Percentiles rank a stretch among this genome's conserved stretches.
Evolutionary conservation across 2,113 vertebrate genomes (phyloP).

Genomic region (Macrotis lagotis): DNA sequence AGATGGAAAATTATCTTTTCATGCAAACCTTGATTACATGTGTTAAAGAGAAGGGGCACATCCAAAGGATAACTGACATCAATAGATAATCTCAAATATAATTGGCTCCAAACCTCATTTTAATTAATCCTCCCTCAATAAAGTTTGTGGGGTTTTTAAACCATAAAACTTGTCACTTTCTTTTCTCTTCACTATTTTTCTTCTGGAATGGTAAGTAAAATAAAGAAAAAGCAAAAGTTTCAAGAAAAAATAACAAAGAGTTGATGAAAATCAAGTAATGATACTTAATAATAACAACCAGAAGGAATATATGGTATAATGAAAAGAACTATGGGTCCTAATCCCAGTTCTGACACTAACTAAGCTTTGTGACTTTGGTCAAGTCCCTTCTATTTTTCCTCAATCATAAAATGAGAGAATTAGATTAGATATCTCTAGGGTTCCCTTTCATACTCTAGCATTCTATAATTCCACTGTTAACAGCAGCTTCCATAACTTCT

Average conservation of each 20-base stretch:
- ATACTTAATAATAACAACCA: neutral
- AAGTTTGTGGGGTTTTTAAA: conserved; percentile 54
- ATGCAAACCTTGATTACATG: conserved; percentile 38
- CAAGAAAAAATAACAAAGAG: conserved; percentile 3
- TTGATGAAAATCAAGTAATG: too few species aligned
- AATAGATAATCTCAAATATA: conserved; percentile 41
- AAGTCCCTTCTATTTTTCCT: neutral
- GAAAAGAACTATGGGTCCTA: neutral
- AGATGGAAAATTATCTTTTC: conserved; percentile 29
- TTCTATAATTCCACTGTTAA: neutral
- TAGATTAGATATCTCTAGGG: neutral
- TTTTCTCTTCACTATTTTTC: conserved; percentile 28
- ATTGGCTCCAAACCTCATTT: conserved; percentile 8
- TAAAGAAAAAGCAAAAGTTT: conserved; percentile 18
- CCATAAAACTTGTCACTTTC: conserved; percentile 45
- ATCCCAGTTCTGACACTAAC: neutral
- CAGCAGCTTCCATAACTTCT: neutral
- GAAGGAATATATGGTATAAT: neutral
- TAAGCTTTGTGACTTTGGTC: neutral
- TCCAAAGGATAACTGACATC: conserved; percentile 12
- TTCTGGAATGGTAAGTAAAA: conserved; percentile 29
- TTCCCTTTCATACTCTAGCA: too few species aligned
- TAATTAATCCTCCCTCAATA: conserved; percentile 25
- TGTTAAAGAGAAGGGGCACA: conserved; percentile 32
- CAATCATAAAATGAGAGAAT: neutral